Evolutionary conservation across 2,888 invertebrate species (phyloP), one percentile per base, ranked within the genome.

Genomic region (Synanthedon vespiformis): DNA sequence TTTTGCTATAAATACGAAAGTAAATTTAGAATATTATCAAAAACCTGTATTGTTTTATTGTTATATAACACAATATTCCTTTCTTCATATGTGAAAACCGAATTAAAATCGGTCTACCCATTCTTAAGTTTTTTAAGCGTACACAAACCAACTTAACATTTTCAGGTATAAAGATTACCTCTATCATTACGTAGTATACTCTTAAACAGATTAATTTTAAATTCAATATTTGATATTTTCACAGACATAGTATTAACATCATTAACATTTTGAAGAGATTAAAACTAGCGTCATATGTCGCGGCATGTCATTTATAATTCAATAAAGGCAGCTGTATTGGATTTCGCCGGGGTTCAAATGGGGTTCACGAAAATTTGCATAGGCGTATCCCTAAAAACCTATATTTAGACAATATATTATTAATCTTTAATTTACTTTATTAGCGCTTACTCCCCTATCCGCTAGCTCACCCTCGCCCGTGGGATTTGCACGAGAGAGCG

Each of bases 341-440:
- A 71, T 74, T 73, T 68, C 71, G 66, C 60, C 56, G 62, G 75
- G 73, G 72, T 64, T 65, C 60, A 54, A 66, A 60, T 56, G 62
- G 75, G 73, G 72, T 64, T 65, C 60, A 54, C 60, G 53, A 61
- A 66, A 67, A 82, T 81, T 81, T 81, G 74, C 82, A 83, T 80
- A 71, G 70, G 63, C 65, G 67, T 69, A 77, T 72, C 71, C 71
- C 75, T 65, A 70, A 74, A 77, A 78, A 75, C 75, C 77, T 78
- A 76, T 83, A 80, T 78, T 77, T 79, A 76, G 77, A 80, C 77
- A 80, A 85, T 87, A 72, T 82, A 85, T 84, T 87, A 87, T 87
- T 87, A 86, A 87, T 86, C 81, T 86, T 85, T 87, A 87, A 87
- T 87, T 87, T 86, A 78, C 84, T 87, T 87, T 85, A 86, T 87